These are phyloP conservation scores for Xylota segnis DNA, from an alignment of 2,888 invertebrate species.

Conservation along the genomic window DNA sequence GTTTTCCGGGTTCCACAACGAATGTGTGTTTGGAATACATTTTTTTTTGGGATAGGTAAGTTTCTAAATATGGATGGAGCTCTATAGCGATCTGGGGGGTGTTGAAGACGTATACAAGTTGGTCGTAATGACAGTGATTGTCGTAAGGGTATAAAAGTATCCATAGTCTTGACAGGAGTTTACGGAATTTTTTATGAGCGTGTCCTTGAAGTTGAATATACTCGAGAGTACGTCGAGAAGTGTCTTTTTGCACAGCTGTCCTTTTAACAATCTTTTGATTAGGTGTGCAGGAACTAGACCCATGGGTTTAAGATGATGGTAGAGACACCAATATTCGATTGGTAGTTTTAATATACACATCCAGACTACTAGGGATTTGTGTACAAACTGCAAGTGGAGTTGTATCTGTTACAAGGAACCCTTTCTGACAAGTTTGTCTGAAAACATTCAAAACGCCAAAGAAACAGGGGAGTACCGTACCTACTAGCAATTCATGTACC, in stretches of 20 bases:
- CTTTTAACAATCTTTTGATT: not conserved
- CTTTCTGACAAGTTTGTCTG: no score
- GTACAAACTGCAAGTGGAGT: no score
- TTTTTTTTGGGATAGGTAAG: conserved; percentile 63
- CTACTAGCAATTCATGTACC: no score
- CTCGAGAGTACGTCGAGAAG: not conserved
- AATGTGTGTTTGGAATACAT: conserved; percentile 22
- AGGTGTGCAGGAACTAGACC: not conserved
- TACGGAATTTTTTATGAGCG: conserved; percentile 9
- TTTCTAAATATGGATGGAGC: conserved; percentile 40
- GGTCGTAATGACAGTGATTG: not conserved
- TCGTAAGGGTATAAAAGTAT: not conserved
- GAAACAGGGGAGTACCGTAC: no score
- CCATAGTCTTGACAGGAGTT: conserved; percentile 7
- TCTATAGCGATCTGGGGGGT: not conserved
- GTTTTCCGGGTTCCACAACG: conserved; percentile 27
- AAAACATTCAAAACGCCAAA: no score
- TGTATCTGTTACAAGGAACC: no score
- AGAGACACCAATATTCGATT: no score
- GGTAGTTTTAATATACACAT: no score
- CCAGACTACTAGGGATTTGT: no score
- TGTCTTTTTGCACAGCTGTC: not conserved
- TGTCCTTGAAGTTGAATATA: conserved; percentile 17
- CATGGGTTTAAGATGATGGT: not conserved
- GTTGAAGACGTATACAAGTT: not conserved